Conservation (phyloP, 2,113 vertebrate genomes). For the Lagopus muta region DNA sequence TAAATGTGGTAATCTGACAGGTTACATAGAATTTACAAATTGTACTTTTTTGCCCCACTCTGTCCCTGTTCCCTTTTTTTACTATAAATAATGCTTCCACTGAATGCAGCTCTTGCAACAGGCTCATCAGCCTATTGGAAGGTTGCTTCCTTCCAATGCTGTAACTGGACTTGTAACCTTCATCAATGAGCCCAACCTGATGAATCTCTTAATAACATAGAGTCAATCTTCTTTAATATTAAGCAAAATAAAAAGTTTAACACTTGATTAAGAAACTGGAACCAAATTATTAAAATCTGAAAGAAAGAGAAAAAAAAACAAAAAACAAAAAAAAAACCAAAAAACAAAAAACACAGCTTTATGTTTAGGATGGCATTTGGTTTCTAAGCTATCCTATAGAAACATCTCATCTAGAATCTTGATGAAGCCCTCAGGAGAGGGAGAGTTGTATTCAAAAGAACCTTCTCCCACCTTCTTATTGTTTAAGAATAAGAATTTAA, state of each 20-base stretch:
- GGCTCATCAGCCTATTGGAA: neutral
- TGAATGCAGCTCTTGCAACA: neutral
- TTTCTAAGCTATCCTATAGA: neutral
- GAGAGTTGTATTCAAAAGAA: neutral
- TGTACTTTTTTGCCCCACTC: neutral
- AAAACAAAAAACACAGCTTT: fast-evolving
- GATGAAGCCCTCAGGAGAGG: neutral
- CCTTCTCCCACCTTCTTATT: neutral
- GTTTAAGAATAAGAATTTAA: neutral
- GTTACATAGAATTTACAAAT: neutral
- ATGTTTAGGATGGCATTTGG: fast-evolving
- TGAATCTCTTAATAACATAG: neutral
- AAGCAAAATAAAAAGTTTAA: neutral
- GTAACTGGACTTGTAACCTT: neutral
- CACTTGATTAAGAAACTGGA: neutral
- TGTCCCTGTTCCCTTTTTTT: fast-evolving
- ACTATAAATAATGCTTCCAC: neutral
- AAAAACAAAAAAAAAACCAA: too few relatives aligned
- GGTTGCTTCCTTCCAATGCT: neutral
- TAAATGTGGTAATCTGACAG: neutral
- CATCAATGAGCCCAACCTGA: neutral
- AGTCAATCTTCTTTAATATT: neutral
- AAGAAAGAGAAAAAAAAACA: too few relatives aligned
- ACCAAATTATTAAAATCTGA: neutral
- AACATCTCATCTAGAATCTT: neutral